phyloP scores from a whole-genome alignment of 2,888 invertebrate genomes.

The Brachylomia viminalis region DNA sequence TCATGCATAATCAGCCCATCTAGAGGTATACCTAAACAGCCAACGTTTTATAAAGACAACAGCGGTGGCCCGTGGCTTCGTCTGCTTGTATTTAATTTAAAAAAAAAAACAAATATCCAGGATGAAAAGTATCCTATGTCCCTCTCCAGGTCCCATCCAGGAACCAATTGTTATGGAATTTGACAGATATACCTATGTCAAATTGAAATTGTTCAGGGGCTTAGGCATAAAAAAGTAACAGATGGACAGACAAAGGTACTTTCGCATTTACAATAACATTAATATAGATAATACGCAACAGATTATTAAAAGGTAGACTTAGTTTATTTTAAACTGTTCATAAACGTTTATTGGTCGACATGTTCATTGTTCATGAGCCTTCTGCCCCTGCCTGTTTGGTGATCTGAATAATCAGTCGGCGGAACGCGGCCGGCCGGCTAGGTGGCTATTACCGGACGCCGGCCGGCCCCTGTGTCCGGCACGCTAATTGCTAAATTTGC shows the following conservation, averaged over 20 bases:
- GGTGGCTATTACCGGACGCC: conserved; percentile 76
- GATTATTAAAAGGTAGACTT: not conserved
- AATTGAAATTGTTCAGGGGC: not conserved
- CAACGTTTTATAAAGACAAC: not conserved
- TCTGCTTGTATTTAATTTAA: not conserved
- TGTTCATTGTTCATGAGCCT: conserved; percentile 14
- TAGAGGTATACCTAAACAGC: not conserved
- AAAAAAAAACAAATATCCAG: not conserved
- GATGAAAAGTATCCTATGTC: not conserved
- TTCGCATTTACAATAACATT: not conserved
- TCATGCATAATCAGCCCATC: too few relatives aligned
- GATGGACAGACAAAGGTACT: not conserved
- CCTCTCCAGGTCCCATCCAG: too few relatives aligned
- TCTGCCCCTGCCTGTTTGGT: conserved; percentile 16
- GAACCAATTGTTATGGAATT: too few relatives aligned
- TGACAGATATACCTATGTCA: too few relatives aligned
- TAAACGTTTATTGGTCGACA: not conserved
- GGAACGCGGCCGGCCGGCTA: conserved; percentile 69
- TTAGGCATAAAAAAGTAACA: not conserved
- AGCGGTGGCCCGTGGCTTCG: not conserved
- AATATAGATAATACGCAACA: not conserved
- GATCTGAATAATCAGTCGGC: conserved; percentile 54
- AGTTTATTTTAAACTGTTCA: not conserved
- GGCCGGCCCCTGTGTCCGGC: conserved; percentile 71
- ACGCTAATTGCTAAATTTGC: conserved; percentile 87